These are phyloP conservation scores for Plutella xylostella DNA, from an alignment of 2,888 invertebrate species.

Conservation along the genomic window DNA sequence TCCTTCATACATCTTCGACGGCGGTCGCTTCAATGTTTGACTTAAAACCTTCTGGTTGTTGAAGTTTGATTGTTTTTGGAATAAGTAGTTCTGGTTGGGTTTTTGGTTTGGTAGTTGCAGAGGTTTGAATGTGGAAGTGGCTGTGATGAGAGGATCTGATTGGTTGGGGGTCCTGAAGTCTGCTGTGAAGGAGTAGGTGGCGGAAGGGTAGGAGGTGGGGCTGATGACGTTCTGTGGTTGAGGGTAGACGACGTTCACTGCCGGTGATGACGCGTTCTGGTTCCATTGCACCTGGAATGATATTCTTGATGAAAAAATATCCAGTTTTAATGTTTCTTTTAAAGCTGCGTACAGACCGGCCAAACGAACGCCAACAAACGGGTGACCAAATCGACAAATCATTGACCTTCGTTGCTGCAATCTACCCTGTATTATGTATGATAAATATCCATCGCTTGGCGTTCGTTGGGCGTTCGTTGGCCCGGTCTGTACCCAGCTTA, in stretches of 20 bases:
- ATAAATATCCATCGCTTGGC: too few species aligned
- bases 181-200: conserved; percentile 86
- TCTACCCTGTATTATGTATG: too few species aligned
- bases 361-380: too few species aligned
- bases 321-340: too few species aligned
- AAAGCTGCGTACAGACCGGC: too few species aligned
- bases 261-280: conserved; percentile 71
- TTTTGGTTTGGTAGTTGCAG: conserved; percentile 58
- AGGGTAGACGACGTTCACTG: conserved; percentile 74
- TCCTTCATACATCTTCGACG: conserved; percentile 41
- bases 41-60: conserved; percentile 33
- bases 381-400: too few species aligned
- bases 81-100: conserved; percentile 47
- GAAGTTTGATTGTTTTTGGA: conserved; percentile 53
- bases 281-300: conserved; percentile 79
- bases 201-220: conserved; percentile 75
- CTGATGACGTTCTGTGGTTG: conserved; percentile 73
- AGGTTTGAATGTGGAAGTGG: conserved; percentile 68
- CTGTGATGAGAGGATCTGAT: conserved; percentile 66
- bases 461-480: too few species aligned
- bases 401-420: too few species aligned
- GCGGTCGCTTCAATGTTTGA: conserved; percentile 50
- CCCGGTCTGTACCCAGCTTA: too few species aligned
- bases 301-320: too few species aligned
- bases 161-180: conserved; percentile 78